A percentile compares a stretch with the other conserved stretches of the same genome.
phyloP scores from a whole-genome alignment of 2,888 invertebrate genomes.

The Microctonus aethiopoides region DNA sequence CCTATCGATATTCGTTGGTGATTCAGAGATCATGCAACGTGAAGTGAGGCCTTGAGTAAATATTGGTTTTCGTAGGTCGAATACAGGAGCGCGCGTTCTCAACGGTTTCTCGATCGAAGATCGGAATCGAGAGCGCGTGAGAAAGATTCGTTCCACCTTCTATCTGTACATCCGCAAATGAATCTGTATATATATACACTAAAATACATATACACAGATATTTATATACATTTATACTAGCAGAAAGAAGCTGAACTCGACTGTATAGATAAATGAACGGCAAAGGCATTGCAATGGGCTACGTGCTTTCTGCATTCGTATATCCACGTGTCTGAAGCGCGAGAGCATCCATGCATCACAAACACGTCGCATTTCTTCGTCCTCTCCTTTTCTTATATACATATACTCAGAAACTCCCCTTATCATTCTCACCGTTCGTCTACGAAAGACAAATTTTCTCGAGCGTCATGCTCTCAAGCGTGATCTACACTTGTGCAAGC shows the following conservation, averaged over 20 bases:
- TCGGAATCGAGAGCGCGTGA: conserved; percentile 27
- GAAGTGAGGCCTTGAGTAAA: conserved; percentile 49
- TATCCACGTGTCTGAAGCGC: conserved; percentile 34
- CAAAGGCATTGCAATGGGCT: conserved; percentile 41
- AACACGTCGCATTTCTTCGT: conserved; percentile 30
- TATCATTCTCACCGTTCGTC: conserved; percentile 16
- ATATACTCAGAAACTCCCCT: too few species aligned
- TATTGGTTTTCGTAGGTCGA: conserved; percentile 51
- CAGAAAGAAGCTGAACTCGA: conserved; percentile 21
- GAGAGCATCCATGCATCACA: conserved; percentile 53
- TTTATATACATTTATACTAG: too few species aligned
- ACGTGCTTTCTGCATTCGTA: conserved; percentile 37
- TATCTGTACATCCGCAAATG: neutral
- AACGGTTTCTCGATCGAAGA: neutral
- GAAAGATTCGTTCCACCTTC: conserved; percentile 21
- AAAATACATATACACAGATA: conserved; percentile 2
- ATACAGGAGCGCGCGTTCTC: conserved; percentile 21
- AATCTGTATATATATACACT: neutral
- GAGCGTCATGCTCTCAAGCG: conserved; percentile 28
- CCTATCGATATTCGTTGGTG: conserved; percentile 48
- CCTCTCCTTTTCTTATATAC: neutral
- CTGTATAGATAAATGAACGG: conserved; percentile 37
- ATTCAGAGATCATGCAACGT: conserved; percentile 50
- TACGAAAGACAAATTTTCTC: conserved; percentile 36
- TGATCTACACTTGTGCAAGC: conserved; percentile 34